These are phyloP conservation scores for Glaucomys volans DNA, from an alignment of 2,113 vertebrate genomes.

Conservation along the genomic window DNA sequence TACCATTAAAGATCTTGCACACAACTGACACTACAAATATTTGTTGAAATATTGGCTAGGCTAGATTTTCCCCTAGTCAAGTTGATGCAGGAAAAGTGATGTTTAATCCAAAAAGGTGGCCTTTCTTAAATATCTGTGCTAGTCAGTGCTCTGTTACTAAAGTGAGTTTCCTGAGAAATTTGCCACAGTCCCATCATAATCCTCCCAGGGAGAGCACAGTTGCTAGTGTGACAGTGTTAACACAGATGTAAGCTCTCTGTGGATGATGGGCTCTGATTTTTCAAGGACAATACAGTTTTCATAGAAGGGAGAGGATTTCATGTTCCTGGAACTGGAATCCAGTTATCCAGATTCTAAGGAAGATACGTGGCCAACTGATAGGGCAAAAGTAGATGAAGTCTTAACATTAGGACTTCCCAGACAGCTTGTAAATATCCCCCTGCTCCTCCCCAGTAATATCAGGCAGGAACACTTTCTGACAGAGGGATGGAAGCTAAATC, in stretches of 20 bases:
- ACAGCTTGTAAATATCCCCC: neutral
- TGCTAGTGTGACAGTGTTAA: fast-evolving
- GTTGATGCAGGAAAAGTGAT: neutral
- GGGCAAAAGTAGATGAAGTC: neutral
- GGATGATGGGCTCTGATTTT: neutral
- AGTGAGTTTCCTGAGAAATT: neutral
- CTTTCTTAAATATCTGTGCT: neutral
- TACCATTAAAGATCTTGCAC: neutral
- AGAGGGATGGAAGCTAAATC: neutral
- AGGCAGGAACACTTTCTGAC: neutral
- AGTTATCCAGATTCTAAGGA: neutral
- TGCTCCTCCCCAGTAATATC: neutral
- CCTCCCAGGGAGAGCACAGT: neutral
- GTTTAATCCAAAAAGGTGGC: slow-evolving; percentile 6
- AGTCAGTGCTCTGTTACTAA: neutral
- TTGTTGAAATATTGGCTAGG: neutral
- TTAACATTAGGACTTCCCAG: neutral
- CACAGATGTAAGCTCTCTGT: neutral
- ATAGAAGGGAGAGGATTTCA: neutral
- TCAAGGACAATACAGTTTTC: neutral
- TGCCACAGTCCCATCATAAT: too few relatives aligned
- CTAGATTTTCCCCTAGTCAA: neutral
- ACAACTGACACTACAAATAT: neutral
- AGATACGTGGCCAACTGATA: neutral
- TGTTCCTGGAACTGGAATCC: neutral